phyloP scores from a whole-genome alignment of 1,140 invertebrate genomes.

The Drosophila nasuta region DNA sequence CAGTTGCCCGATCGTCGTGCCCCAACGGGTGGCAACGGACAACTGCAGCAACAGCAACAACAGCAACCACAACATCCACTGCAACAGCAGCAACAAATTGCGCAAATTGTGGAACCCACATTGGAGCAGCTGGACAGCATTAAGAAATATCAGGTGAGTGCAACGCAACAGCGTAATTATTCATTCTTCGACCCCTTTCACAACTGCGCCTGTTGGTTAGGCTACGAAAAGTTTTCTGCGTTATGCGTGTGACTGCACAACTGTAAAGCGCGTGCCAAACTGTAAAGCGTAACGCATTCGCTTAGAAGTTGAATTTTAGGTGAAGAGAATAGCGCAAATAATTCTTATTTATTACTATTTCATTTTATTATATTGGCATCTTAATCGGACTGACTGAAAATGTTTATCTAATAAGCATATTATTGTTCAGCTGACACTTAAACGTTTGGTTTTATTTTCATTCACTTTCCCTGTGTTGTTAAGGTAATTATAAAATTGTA shows the following conservation, averaged over 20 bases:
- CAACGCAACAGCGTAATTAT: not conserved
- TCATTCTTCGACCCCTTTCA: not conserved
- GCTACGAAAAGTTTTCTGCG: slow-evolving; percentile 32
- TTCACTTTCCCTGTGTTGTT: too few relatives aligned
- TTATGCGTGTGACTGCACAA: not conserved
- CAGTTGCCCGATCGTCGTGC: slow-evolving; percentile 88
- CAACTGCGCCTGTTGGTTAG: slow-evolving; percentile 37
- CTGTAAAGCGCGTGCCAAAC: slow-evolving; percentile 11
- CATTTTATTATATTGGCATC: too few relatives aligned
- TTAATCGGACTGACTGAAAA: too few relatives aligned
- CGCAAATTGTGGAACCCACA: slow-evolving; percentile 88
- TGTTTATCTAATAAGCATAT: too few relatives aligned
- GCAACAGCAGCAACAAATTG: slow-evolving; percentile 85
- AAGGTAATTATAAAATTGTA: too few relatives aligned
- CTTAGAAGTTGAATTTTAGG: too few relatives aligned
- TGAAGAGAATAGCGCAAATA: too few relatives aligned
- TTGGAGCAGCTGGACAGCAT: slow-evolving; percentile 95
- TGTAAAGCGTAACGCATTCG: not conserved
- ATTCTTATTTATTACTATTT: too few relatives aligned
- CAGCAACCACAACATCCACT: slow-evolving; percentile 76
- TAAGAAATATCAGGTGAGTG: slow-evolving; percentile 94
- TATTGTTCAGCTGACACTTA: too few relatives aligned
- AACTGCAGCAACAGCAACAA: slow-evolving; percentile 68
- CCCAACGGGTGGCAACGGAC: slow-evolving; percentile 43
- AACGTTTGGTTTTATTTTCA: too few relatives aligned